phyloP scores from a whole-genome alignment of 2,888 invertebrate genomes.

The Ganaspis brasiliensis region DNA sequence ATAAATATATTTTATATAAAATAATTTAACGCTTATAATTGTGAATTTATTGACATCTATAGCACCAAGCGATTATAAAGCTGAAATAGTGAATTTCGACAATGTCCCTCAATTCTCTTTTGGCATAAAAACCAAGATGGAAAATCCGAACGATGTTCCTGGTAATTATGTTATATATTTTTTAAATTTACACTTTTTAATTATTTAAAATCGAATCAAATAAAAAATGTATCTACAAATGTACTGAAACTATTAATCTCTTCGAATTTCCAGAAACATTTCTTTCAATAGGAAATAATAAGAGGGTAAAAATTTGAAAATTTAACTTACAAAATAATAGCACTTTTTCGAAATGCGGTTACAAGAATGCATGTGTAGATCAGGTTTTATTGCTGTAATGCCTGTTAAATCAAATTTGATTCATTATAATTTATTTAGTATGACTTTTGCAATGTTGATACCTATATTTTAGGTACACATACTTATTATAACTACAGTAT shows the following conservation, averaged over 20 bases:
- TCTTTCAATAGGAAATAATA: neutral
- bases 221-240: neutral
- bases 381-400: no score
- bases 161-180: slow-evolving; percentile 76
- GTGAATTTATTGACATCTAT: slow-evolving; percentile 49
- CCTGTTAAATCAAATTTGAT: no score
- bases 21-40: no score
- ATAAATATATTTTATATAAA: no score
- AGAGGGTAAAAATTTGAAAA: neutral
- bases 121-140: slow-evolving; percentile 82
- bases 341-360: neutral
- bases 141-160: slow-evolving; percentile 83
- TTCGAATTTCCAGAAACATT: neutral
- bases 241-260: neutral
- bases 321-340: neutral
- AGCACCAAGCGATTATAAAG: slow-evolving; percentile 83
- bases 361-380: no score
- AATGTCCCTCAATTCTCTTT: slow-evolving; percentile 84
- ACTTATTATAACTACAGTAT: no score
- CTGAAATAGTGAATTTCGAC: slow-evolving; percentile 82
- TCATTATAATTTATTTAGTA: no score
- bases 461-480: no score
- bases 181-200: neutral
- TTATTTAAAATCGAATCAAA: neutral
- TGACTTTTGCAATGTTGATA: no score